Conservation (phyloP, 2,888 invertebrate genomes). For the Lissonota sp. region DNA sequence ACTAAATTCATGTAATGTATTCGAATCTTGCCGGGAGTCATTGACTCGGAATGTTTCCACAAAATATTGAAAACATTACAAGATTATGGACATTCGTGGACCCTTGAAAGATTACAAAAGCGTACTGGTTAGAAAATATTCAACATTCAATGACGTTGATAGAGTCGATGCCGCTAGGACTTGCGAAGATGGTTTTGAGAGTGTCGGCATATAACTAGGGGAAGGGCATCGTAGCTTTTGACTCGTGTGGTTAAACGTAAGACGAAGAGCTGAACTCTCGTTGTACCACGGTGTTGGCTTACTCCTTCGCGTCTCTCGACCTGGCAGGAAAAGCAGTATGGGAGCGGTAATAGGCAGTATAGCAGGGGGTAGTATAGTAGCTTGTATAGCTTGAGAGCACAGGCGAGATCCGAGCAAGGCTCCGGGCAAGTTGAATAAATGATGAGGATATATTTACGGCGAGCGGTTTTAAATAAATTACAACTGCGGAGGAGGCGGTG, state of each 20-base stretch:
- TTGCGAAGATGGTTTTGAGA: conserved; percentile 56
- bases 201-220: conserved; percentile 44
- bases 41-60: too few species aligned
- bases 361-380: conserved; percentile 28
- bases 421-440: conserved; percentile 81
- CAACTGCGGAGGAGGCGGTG: conserved; percentile 81
- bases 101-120: background rate
- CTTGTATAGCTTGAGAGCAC: conserved; percentile 53
- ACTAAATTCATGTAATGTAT: too few species aligned
- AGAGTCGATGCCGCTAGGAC: conserved; percentile 17
- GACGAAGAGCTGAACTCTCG: conserved; percentile 54
- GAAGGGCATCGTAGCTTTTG: conserved; percentile 34
- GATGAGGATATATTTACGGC: conserved; percentile 83
- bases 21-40: too few species aligned
- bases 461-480: conserved; percentile 84
- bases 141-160: conserved; percentile 49
- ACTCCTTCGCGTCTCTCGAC: conserved; percentile 52
- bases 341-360: conserved; percentile 59
- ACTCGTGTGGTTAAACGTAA: conserved; percentile 52
- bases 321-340: conserved; percentile 46
- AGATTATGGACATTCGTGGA: background rate
- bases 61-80: too few species aligned
- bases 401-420: conserved; percentile 63
- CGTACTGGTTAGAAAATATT: conserved; percentile 11
- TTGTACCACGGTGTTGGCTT: conserved; percentile 28